phyloP scores from a whole-genome alignment of 2,113 vertebrate species.

The Puffinus mauretanicus region DNA sequence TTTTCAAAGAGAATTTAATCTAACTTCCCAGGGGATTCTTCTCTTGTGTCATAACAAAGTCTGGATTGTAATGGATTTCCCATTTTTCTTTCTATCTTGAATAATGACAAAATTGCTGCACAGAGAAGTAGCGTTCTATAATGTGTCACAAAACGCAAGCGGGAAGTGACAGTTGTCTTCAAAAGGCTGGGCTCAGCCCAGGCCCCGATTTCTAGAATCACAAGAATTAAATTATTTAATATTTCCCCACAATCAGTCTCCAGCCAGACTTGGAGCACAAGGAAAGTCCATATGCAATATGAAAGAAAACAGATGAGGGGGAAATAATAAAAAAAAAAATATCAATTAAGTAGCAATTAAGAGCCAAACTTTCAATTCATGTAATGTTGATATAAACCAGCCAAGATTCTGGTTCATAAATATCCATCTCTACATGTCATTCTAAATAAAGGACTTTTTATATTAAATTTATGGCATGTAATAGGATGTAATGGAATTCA shows the following conservation, averaged over 20 bases:
- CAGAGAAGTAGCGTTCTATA: slow-evolving; percentile 57
- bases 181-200: slow-evolving; percentile 10
- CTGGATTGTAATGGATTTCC: slow-evolving; percentile 68
- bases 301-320: not conserved
- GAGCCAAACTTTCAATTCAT: not conserved
- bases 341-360: not conserved
- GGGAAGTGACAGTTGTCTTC: not conserved
- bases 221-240: not conserved
- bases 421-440: not conserved
- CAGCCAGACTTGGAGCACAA: not conserved
- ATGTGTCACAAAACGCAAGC: slow-evolving; percentile 36
- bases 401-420: not conserved
- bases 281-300: not conserved
- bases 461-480: slow-evolving; percentile 57
- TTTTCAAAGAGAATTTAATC: slow-evolving; percentile 69
- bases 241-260: not conserved
- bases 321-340: not conserved
- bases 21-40: slow-evolving; percentile 66
- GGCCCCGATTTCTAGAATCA: not conserved
- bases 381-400: not conserved
- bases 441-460: not conserved
- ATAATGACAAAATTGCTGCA: slow-evolving; percentile 73
- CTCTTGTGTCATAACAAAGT: slow-evolving; percentile 72
- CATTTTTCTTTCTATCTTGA: slow-evolving; percentile 62
- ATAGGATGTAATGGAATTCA: slow-evolving; percentile 59